A percentile compares a stretch with the other conserved stretches of the same genome.
phyloP scores from a whole-genome alignment of 1,140 invertebrate species.

The Agraylea sexmaculata region DNA sequence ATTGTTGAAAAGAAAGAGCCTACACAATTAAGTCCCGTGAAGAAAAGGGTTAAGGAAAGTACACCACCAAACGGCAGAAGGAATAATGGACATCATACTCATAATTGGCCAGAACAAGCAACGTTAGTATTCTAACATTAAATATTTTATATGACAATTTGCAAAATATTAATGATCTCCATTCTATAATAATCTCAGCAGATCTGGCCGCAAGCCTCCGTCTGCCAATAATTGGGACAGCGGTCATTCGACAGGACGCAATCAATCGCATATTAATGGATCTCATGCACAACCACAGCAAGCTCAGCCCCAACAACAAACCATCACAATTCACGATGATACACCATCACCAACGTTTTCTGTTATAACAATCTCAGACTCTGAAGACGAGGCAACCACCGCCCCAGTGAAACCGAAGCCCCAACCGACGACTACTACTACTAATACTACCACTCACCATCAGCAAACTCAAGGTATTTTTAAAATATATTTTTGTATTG shows the following conservation, averaged over 20 bases:
- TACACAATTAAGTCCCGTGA: conserved; percentile 88
- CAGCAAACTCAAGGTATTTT: no score
- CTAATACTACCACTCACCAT: no score
- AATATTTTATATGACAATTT: no score
- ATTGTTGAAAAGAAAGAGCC: conserved; percentile 67
- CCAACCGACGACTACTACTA: no score
- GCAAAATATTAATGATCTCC: no score
- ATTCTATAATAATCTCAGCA: conserved; percentile 3
- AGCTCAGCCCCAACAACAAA: conserved; percentile 39
- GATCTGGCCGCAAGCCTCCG: conserved; percentile 20
- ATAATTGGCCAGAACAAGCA: conserved; percentile 26
- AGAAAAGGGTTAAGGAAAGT: conserved; percentile 95
- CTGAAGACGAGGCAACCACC: conserved; percentile 65
- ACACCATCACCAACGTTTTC: conserved; percentile 90
- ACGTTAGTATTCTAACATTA: conserved; percentile 14
- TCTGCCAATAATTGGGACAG: no score
- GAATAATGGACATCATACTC: conserved; percentile 38
- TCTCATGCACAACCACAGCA: neutral
- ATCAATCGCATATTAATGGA: neutral
- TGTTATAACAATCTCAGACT: conserved; percentile 93
- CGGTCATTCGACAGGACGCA: no score
- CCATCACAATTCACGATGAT: conserved; percentile 82
- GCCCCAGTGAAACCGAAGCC: no score
- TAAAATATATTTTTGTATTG: no score
- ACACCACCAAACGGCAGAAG: conserved; percentile 66